A percentile compares a stretch with the other conserved stretches of the same genome.
phyloP scores from a whole-genome alignment of 2,797 vertebrate genomes.

The Peromyscus aztecus region DNA sequence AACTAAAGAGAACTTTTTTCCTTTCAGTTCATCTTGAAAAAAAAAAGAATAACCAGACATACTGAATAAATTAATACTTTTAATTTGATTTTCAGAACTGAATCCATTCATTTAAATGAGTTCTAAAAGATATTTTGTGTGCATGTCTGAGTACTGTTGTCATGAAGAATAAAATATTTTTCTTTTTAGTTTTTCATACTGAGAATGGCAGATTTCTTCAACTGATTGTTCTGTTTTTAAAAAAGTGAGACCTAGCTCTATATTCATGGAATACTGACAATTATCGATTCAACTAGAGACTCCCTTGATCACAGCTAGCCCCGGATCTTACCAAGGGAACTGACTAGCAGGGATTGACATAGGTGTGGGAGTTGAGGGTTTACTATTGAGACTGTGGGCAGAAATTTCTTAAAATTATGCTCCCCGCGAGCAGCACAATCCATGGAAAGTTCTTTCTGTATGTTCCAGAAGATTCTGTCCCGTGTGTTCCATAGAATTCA shows the following conservation, averaged over 20 bases:
- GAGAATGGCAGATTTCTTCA: background rate
- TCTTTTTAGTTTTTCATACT: background rate
- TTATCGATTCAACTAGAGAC: background rate
- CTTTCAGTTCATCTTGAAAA: slow-evolving; percentile 54
- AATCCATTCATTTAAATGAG: slow-evolving; percentile 49
- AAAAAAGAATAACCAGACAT: background rate
- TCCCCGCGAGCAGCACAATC: background rate
- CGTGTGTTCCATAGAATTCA: fast-evolving
- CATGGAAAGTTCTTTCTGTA: background rate
- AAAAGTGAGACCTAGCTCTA: background rate
- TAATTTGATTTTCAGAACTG: slow-evolving; percentile 62
- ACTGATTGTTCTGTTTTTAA: slow-evolving; percentile 16
- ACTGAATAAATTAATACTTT: slow-evolving; percentile 66
- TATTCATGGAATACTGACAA: background rate
- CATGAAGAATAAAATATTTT: slow-evolving; percentile 36
- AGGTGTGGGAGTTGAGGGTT: background rate
- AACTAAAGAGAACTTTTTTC: slow-evolving; percentile 36
- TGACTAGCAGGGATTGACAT: background rate
- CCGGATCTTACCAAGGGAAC: background rate
- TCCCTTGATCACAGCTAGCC: background rate
- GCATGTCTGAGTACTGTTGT: slow-evolving; percentile 48
- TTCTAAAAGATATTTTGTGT: background rate
- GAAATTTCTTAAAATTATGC: background rate
- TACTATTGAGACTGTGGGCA: background rate
- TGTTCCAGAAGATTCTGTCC: background rate